phyloP scores from a whole-genome alignment of 2,113 vertebrate species.

The Proteles cristata region DNA sequence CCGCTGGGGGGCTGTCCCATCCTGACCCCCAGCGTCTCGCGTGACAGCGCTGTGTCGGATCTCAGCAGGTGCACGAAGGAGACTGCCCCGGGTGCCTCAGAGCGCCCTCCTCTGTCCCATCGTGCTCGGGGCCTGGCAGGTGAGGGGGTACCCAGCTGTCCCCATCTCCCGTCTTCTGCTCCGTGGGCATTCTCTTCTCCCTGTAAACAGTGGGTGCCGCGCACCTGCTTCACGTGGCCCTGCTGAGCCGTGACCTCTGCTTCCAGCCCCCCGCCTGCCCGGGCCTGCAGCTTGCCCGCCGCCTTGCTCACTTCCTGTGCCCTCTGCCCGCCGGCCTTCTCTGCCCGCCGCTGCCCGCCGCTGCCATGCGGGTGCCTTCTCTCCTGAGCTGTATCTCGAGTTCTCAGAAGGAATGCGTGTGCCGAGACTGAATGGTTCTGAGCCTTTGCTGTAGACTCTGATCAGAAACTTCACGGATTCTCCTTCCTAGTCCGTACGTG shows the following conservation, averaged over 20 bases:
- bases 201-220: neutral
- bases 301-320: too few species aligned
- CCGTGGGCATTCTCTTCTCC: neutral
- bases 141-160: neutral
- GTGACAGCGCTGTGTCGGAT: too few species aligned
- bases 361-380: neutral
- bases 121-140: too few species aligned
- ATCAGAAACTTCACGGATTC: neutral
- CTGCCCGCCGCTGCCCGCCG: too few species aligned
- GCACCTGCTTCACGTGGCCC: neutral
- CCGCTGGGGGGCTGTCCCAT: too few species aligned
- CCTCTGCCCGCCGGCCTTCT: too few species aligned
- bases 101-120: too few species aligned
- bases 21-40: too few species aligned
- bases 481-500: neutral
- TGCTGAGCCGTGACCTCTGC: neutral
- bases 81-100: too few species aligned
- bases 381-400: neutral
- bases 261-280: neutral
- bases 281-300: neutral
- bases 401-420: too few species aligned
- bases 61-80: too few species aligned
- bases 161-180: neutral
- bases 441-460: neutral
- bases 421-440: neutral